Base-by-base conservation (phyloP, 2,113 vertebrate genomes). In the Zosterops borbonicus region DNA sequence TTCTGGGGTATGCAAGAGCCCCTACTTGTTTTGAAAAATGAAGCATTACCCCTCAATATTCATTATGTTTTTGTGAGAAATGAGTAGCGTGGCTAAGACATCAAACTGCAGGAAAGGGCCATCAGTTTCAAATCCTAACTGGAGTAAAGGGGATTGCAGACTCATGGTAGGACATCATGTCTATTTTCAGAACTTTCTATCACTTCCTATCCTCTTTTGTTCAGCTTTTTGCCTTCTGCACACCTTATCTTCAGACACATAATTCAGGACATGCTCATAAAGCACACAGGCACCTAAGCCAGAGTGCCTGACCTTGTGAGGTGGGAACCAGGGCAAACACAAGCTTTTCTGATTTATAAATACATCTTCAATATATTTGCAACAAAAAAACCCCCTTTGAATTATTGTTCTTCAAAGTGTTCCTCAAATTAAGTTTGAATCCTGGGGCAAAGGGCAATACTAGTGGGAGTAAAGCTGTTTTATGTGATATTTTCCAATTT, bases 401-500 rank as follows among this genome's bases (percentile, higher is more conserved):
- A 90, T 89, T 87, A 69, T 74, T 21, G 33, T 92, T 92, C 50
- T 22, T 76, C 33, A 80, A 74, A 74, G 22, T 7, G 2, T 90
- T 83, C 47, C n/a, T 75, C n/a, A 87, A 93, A 89, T 91, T 70
- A 82, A 20, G 46, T 69, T 94, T 92, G 71, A 88, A 42, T 87
- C 71, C 69, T 29, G 63, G 91, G 77, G 50, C 84, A 86, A 64
- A 87, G 88, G 80, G 67, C 58, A 92, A 47, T 27, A 89, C 83
- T 21, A 56, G 58, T 41, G 67, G 60, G 76, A 94, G 23, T 9
- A 47, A 77, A 90, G 41, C 20, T 67, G 60, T 31, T 92, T 90
- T 41, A 74, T 35, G 65, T 41, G 55, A 67, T 89, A 83, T 91
- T 96, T 97, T 93, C 80, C 68, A 74, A 67, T 95, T 93, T 82